Conservation (phyloP, 1,140 invertebrate genomes). For the Solenopsis invicta region DNA sequence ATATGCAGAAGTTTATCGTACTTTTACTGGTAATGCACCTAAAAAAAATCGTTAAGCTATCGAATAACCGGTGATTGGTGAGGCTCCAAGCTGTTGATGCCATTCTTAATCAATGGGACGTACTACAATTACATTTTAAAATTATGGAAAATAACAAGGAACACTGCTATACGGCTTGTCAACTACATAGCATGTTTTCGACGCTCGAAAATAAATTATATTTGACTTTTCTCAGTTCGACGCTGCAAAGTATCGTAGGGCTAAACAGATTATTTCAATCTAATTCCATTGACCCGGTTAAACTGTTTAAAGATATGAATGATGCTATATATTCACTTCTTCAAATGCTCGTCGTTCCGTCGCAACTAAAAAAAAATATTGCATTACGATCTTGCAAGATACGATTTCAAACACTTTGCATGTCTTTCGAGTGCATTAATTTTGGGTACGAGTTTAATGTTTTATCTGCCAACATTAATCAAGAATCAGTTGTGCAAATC, state of each 20-base stretch:
- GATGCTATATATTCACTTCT: not conserved
- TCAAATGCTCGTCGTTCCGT: not conserved
- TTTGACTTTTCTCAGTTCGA: not conserved
- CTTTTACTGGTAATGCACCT: not conserved
- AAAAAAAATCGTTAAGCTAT: not conserved
- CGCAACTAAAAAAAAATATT: not conserved
- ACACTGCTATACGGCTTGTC: not conserved
- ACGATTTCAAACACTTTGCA: not conserved
- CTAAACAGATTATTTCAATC: not conserved
- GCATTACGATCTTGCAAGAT: not conserved
- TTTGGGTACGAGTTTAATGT: not conserved
- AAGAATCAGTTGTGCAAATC: too few species aligned
- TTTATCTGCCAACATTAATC: too few species aligned
- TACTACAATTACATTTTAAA: not conserved
- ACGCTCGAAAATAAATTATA: not conserved
- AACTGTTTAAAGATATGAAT: constrained; percentile 16
- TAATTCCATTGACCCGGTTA: not conserved
- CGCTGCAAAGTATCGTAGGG: not conserved
- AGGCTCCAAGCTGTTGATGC: not conserved
- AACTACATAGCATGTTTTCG: not conserved
- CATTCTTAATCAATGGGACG: not conserved
- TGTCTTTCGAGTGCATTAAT: not conserved
- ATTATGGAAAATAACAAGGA: not conserved
- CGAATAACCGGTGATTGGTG: not conserved
- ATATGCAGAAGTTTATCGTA: not conserved